Evolutionary conservation across 2,888 invertebrate species (phyloP), one percentile per base, ranked within the genome.

Genomic region (Anaspis maculata): DNA sequence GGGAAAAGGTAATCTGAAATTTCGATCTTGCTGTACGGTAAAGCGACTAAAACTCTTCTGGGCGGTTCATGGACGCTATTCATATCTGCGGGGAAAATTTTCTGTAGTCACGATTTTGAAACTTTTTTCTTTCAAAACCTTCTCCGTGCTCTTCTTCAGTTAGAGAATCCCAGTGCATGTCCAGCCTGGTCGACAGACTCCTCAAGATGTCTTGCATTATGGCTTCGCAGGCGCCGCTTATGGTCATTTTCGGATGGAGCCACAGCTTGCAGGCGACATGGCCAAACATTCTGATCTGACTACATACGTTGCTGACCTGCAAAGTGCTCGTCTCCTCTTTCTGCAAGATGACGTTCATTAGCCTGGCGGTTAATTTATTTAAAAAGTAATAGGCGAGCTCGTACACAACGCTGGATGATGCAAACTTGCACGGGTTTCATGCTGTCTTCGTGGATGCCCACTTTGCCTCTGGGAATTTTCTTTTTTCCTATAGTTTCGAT

Each of bases 1-100:
- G 90, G 89, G 59, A 92, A 94, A 32, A 92, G 67, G 61, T 94
- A 94, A 62, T 94, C 92, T 30, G 87, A 89, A 19, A 92, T 73
- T 41, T 82, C 80, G 25, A 90, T 69, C 39, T 67, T 66, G 15
- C 68, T 70, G 13, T 70, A 64, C 2, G 78, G 74, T 3, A 88
- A 68, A n/a, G 76, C 74, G 11, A 88, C 83, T 35, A 90, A 73
- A 1, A 92, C 86, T 41, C 92, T 71, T 23, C 90, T 73, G 0
- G 94, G 94, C 1, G 90, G 89, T 62, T 92, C 91, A 54, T 91
- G 91, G 45, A 88, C 74, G 44, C 87, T 85, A 30, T 83, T 77
- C 46, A 78, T 76, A 56, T 83, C 83, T 83, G 54, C 24, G 65
- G 64, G n/a, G n/a, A n/a, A 39, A 37, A 27, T 13, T 4, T 24